A percentile compares a stretch with the other conserved stretches of the same genome.
Evolutionary conservation across 2,113 vertebrate genomes (phyloP).

Genomic region (Calidris pugnax): DNA sequence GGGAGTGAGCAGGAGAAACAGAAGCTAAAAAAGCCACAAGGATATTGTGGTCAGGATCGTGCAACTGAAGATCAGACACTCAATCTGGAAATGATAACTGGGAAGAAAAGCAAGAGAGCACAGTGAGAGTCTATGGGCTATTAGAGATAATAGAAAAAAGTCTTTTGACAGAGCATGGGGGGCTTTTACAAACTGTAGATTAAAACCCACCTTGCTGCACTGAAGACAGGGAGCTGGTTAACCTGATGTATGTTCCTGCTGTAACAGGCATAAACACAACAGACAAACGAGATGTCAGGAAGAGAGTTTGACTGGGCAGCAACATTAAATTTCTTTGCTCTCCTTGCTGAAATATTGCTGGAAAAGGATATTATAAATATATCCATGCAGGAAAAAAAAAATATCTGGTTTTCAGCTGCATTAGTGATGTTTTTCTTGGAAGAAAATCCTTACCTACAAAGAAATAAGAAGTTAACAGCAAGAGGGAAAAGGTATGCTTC

Average conservation of each 20-base stretch:
- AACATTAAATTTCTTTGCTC: not conserved
- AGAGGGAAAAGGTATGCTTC: not conserved
- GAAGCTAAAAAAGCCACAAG: not conserved
- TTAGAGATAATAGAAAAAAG: not conserved
- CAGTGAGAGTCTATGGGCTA: not conserved
- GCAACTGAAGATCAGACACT: not conserved
- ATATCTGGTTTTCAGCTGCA: not conserved
- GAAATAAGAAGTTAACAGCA: not conserved
- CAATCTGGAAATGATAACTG: not conserved
- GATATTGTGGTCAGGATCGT: not conserved
- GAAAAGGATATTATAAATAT: not conserved
- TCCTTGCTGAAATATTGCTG: not conserved
- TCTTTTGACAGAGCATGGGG: not conserved
- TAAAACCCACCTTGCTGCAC: not conserved
- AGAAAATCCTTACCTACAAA: not conserved
- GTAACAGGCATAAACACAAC: not conserved
- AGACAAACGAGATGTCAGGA: not conserved
- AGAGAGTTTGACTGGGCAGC: not conserved
- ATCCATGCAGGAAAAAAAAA: not conserved
- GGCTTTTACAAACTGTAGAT: not conserved
- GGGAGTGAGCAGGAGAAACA: not conserved
- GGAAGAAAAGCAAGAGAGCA: not conserved
- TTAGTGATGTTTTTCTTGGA: not conserved
- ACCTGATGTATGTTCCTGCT: not conserved
- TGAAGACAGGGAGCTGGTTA: not conserved